These are phyloP conservation scores for Gobiocypris rarus DNA, from an alignment of 2,113 vertebrate species.

Conservation along the genomic window DNA sequence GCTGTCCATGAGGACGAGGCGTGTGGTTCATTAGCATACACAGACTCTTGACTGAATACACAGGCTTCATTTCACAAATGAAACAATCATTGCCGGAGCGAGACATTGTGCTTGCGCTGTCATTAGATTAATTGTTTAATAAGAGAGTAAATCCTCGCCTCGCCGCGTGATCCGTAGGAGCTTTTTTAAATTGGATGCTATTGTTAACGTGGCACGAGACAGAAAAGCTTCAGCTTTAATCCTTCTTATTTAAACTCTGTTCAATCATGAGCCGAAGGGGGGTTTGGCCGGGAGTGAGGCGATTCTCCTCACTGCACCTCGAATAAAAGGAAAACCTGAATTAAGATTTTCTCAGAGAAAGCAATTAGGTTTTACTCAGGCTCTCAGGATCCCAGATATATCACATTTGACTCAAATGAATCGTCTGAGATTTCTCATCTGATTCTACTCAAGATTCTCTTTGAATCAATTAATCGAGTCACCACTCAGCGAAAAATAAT, in stretches of 20 bases:
- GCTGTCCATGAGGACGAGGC: slow-evolving; percentile 18
- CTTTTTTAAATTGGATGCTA: slow-evolving; percentile 44
- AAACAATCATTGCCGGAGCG: slow-evolving; percentile 10
- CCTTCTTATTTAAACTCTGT: slow-evolving; percentile 51
- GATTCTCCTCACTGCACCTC: not conserved
- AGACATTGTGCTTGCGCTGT: slow-evolving; percentile 33
- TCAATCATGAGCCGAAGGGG: slow-evolving; percentile 13
- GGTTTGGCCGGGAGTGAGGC: not conserved
- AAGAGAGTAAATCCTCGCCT: slow-evolving; percentile 26
- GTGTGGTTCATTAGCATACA: not conserved
- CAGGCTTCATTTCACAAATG: not conserved
- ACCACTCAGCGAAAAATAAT: not conserved
- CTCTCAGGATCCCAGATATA: not conserved
- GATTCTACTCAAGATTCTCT: not conserved
- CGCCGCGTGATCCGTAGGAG: slow-evolving; percentile 29
- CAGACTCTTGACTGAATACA: not conserved
- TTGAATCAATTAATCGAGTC: not conserved
- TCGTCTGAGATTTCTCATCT: not conserved
- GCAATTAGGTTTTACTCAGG: too few species aligned
- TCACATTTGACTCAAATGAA: not conserved
- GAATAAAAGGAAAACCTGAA: not conserved
- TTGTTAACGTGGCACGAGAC: slow-evolving; percentile 33
- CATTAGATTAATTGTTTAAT: slow-evolving; percentile 50
- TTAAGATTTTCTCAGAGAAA: not conserved
- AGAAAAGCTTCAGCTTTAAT: slow-evolving; percentile 48